Evolutionary conservation across 2,113 vertebrate species (phyloP).

Genomic region (Aptenodytes patagonicus): DNA sequence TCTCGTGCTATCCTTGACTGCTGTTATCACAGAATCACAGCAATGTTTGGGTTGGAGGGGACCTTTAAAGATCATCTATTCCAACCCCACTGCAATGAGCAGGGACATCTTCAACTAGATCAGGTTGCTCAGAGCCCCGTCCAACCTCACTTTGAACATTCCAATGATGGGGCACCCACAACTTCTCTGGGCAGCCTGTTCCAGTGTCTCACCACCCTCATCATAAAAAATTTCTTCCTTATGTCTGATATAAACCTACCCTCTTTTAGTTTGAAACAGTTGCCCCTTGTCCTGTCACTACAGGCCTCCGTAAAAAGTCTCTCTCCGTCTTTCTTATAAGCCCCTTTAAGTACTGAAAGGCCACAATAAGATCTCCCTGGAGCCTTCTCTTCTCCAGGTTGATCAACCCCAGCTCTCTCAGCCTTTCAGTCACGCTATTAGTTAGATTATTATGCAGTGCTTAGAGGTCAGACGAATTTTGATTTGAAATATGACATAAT

Average conservation of each 20-base stretch:
- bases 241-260: not conserved
- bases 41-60: not conserved
- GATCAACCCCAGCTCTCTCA: not conserved
- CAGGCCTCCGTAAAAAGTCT: not conserved
- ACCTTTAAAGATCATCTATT: not conserved
- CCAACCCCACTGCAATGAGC: rapidly evolving
- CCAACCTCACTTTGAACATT: not conserved
- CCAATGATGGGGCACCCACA: not conserved
- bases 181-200: not conserved
- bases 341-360: not conserved
- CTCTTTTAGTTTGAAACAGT: not conserved
- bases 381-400: not conserved
- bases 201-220: not conserved
- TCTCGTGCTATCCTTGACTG: not conserved
- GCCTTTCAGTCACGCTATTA: not conserved
- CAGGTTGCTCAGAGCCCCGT: not conserved
- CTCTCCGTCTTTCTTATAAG: not conserved
- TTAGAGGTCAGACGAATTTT: not conserved
- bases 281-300: not conserved
- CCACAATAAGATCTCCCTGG: not conserved
- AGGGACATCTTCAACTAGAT: not conserved
- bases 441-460: not conserved
- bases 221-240: not conserved
- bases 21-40: not conserved
- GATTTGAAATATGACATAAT: not conserved